Base-by-base conservation (phyloP, 2,113 vertebrate genomes). In the Chauna torquata region DNA sequence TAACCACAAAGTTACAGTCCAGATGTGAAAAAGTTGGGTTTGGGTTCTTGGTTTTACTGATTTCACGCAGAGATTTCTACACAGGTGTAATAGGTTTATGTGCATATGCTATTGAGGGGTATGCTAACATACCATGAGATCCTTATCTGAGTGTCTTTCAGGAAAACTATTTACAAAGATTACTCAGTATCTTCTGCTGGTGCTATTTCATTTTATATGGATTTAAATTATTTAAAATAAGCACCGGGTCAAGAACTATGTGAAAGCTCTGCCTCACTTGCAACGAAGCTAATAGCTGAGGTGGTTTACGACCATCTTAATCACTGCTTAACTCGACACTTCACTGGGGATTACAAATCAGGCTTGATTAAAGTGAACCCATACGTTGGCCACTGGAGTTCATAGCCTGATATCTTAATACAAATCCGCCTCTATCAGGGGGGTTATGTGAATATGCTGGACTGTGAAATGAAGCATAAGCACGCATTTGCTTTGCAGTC, bases 171-270 rank as follows among this genome's bases (percentile, higher is more conserved):
- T 87, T 85, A 58, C 62, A 77, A 90, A 91, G 85, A 93, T 70
- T 85, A 65, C 70, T 96, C 59, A 80, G 25, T 68, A 81, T 28
- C 54, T 87, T 79, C 78, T 76, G 6, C 66, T 66, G 62, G 38
- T 89, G 42, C 17, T 84, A 30, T 82, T 94, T 36, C 50, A 82
- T 72, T 94, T 89, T 47, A 74, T 90, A 59, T 34, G 30, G 34
- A 86, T 77, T 95, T 82, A 87, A 97, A 93, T 93, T 66, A 81
- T 86, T 92, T 90, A 70, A 94, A 96, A 82, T 88, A 88, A 62
- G 32, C 77, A 82, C 52, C 47, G 74, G 91, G 78, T 92, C 94
- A 92, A 88, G 78, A 91, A 65, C 69, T 85, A 13, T 57, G 20
- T 86, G 78, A 89, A 94, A 93, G 40, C 49, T 93, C 70, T 94